phyloP scores from a whole-genome alignment of 2,797 vertebrate genomes.

The Champsocephalus gunnari region DNA sequence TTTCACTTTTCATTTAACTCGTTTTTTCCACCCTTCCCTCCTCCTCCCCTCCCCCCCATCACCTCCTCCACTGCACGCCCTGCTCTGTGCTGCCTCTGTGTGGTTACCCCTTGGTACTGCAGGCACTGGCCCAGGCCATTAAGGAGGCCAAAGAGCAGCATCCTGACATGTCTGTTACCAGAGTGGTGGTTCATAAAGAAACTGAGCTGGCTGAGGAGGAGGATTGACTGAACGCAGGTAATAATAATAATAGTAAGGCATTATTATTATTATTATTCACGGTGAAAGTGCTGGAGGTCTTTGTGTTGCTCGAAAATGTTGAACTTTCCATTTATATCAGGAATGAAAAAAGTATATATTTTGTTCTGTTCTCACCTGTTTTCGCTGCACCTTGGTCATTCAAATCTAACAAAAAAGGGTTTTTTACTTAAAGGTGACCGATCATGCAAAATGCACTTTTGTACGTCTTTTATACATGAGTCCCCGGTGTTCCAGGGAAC shows the following conservation, averaged over 20 bases:
- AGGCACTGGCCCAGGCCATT: slow-evolving; percentile 99
- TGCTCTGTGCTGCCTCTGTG: slow-evolving; percentile 68
- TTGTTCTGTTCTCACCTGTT: no score
- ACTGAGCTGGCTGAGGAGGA: slow-evolving; percentile 96
- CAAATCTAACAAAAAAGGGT: no score
- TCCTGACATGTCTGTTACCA: slow-evolving; percentile 99
- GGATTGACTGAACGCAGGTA: slow-evolving; percentile 82
- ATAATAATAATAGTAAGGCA: slow-evolving; percentile 55
- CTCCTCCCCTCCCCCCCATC: slow-evolving; percentile 15
- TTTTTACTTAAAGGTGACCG: no score
- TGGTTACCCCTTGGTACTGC: slow-evolving; percentile 65
- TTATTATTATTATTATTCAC: slow-evolving; percentile 52
- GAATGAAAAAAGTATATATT: no score
- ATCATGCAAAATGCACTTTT: no score
- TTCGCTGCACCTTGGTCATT: no score
- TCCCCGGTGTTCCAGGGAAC: no score
- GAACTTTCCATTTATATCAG: no score
- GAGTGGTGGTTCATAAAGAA: slow-evolving; percentile 99
- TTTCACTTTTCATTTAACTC: slow-evolving; percentile 63
- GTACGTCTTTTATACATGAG: no score
- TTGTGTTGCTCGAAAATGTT: not conserved
- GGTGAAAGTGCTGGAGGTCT: not conserved
- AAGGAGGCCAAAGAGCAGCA: slow-evolving; percentile 99
- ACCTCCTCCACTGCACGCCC: slow-evolving; percentile 55
- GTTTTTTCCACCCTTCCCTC: slow-evolving; percentile 43